These are phyloP conservation scores for Lysandra coridon DNA, from an alignment of 2,888 invertebrate genomes.

Conservation along the genomic window DNA sequence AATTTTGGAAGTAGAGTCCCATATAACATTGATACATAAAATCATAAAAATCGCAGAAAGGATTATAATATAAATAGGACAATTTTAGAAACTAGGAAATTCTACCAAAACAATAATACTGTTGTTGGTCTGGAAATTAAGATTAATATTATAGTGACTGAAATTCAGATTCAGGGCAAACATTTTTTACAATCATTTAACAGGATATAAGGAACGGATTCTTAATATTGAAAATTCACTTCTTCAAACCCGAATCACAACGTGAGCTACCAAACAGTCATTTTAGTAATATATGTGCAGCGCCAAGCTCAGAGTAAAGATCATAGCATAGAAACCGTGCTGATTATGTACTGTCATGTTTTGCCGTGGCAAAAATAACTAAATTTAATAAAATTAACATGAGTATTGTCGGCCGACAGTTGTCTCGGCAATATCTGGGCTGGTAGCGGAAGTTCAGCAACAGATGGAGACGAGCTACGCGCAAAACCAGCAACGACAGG, in stretches of 20 bases:
- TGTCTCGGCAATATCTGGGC: slow-evolving; percentile 89
- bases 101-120: background rate
- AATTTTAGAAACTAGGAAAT: no score
- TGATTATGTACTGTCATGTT: background rate
- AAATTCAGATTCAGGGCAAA: background rate
- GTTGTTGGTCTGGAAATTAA: background rate
- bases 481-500: slow-evolving; percentile 76
- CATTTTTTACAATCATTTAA: background rate
- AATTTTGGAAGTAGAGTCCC: background rate
- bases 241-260: background rate
- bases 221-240: background rate
- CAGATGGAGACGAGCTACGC: slow-evolving; percentile 82
- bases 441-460: slow-evolving; percentile 89
- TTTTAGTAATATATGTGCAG: background rate
- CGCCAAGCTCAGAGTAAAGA: background rate
- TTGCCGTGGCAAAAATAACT: background rate
- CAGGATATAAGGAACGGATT: background rate
- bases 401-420: slow-evolving; percentile 77
- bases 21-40: background rate
- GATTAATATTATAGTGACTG: background rate
- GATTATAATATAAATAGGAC: background rate
- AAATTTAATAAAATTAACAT: slow-evolving; percentile 33
- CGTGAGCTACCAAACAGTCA: background rate
- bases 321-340: background rate
- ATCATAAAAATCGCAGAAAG: background rate